Evolutionary conservation across 1,140 invertebrate species (phyloP).

Genomic region (Hirudo medicinalis): DNA sequence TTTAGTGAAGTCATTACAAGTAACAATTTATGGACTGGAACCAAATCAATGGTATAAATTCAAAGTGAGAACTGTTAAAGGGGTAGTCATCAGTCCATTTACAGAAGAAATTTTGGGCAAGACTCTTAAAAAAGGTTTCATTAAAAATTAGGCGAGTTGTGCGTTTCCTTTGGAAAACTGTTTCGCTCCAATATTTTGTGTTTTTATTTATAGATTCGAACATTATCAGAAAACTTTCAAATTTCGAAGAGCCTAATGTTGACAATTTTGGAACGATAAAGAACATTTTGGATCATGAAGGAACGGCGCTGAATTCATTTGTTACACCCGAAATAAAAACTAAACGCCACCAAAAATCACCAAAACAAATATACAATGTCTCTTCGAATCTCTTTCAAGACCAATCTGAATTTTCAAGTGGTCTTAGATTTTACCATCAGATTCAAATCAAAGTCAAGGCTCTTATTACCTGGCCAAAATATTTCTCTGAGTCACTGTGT

Average conservation of each 20-base stretch:
- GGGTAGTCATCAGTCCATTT: constrained; percentile 1
- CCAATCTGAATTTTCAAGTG: neutral
- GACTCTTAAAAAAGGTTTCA: constrained; percentile 1
- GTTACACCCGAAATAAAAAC: neutral
- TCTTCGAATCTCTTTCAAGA: neutral
- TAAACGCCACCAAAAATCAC: neutral
- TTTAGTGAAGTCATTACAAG: neutral
- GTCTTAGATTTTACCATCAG: neutral
- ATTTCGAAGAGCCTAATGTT: no score
- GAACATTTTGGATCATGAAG: neutral
- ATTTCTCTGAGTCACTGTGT: neutral
- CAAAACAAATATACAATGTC: neutral
- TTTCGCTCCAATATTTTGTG: neutral
- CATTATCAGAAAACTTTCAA: constrained; percentile 6
- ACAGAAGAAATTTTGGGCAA: constrained; percentile 10
- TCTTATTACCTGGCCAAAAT: constrained; percentile 4
- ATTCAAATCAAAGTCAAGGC: constrained; percentile 9
- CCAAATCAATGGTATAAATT: constrained; percentile 11
- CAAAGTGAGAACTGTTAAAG: constrained; percentile 9
- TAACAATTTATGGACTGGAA: neutral
- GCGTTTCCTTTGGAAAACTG: neutral
- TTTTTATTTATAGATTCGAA: neutral
- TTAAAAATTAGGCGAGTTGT: neutral
- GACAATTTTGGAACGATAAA: neutral
- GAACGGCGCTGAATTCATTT: neutral